A percentile compares a stretch with the other conserved stretches of the same genome.
These are phyloP conservation scores for Hirtodrosophila histrioides DNA, from an alignment of 2,888 invertebrate species.

Conservation along the genomic window DNA sequence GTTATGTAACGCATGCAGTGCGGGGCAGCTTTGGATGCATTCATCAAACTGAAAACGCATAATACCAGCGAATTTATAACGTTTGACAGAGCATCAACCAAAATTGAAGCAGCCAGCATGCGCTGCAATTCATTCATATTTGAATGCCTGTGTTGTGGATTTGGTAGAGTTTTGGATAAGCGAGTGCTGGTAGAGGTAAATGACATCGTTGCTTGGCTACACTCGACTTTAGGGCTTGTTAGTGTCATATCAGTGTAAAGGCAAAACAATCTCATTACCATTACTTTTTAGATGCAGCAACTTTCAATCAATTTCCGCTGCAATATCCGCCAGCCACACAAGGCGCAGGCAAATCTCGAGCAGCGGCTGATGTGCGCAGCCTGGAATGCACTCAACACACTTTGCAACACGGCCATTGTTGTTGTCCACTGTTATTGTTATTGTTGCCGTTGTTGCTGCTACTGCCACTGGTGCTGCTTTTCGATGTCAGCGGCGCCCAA, in stretches of 20 bases:
- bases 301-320: constrained; percentile 76
- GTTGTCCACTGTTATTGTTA: constrained; percentile 33
- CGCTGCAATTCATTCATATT: constrained; percentile 40
- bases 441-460: constrained; percentile 18
- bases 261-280: constrained; percentile 75
- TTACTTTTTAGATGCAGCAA: constrained; percentile 65
- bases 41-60: constrained; percentile 51
- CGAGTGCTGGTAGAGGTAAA: constrained; percentile 26
- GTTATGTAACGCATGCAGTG: constrained; percentile 40
- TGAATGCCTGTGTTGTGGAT: constrained; percentile 6
- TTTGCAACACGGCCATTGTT: constrained; percentile 34
- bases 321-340: constrained; percentile 68
- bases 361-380: constrained; percentile 38
- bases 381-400: constrained; percentile 54
- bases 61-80: constrained; percentile 61
- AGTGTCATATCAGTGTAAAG: constrained; percentile 26
- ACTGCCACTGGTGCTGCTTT: constrained; percentile 25
- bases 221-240: constrained; percentile 12
- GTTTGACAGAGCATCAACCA: constrained; percentile 51
- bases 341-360: constrained; percentile 59
- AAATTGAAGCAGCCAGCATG: constrained; percentile 1
- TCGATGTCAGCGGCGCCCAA: constrained; percentile 58
- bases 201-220: constrained; percentile 10
- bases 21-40: constrained; percentile 23
- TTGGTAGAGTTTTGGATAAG: neutral